A percentile compares a stretch with the other conserved stretches of the same genome.
phyloP scores from a whole-genome alignment of 2,797 vertebrate species.

The Coregonus sp. region DNA sequence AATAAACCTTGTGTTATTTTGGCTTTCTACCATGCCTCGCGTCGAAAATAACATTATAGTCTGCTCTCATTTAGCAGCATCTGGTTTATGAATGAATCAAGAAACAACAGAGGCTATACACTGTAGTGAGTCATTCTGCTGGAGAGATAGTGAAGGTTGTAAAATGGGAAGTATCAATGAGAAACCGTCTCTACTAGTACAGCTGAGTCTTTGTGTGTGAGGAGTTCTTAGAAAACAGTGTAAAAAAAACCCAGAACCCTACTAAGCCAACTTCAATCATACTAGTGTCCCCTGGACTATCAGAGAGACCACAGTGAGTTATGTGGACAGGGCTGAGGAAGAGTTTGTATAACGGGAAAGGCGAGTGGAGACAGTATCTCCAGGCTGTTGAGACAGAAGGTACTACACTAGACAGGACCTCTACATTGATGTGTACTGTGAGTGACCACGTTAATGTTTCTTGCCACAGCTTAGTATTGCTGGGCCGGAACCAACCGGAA shows the following conservation, averaged over 20 bases:
- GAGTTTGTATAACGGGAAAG: background rate
- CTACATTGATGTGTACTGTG: no score
- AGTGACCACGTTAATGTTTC: no score
- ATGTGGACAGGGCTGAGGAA: background rate
- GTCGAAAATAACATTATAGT: background rate
- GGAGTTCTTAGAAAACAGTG: background rate
- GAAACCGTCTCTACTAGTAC: background rate
- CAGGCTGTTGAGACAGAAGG: background rate
- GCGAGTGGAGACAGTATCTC: background rate
- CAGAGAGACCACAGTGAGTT: background rate
- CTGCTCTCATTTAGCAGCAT: background rate
- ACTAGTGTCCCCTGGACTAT: background rate
- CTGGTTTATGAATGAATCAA: background rate
- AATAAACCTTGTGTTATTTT: background rate
- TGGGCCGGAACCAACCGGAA: no score
- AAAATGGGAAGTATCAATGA: background rate
- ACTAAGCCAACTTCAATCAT: background rate
- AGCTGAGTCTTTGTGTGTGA: background rate
- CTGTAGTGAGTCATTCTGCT: background rate
- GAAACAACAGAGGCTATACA: background rate
- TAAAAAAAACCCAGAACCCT: background rate
- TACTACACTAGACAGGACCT: no score
- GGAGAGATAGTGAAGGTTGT: background rate
- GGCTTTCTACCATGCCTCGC: background rate
- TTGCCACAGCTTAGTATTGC: no score